Evolutionary conservation across 2,888 invertebrate genomes (phyloP).

Genomic region (Phaedon cochleariae): DNA sequence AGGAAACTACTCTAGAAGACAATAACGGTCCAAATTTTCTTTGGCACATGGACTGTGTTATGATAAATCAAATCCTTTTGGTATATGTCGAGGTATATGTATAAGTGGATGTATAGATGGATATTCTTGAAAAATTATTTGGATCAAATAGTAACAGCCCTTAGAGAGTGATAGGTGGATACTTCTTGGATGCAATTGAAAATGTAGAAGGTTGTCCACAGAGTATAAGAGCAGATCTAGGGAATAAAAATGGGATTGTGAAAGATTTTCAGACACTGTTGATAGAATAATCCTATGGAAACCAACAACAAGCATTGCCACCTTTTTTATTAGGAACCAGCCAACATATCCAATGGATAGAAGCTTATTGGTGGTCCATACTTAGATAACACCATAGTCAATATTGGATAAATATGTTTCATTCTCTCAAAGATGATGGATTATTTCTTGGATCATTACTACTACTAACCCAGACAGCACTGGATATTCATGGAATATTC

Average conservation of each 20-base stretch:
- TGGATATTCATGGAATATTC: too few relatives aligned
- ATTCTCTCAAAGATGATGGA: slow-evolving; percentile 18
- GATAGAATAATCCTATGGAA: not conserved
- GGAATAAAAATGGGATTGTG: slow-evolving; percentile 29
- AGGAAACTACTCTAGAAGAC: slow-evolving; percentile 17
- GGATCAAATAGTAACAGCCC: slow-evolving; percentile 21
- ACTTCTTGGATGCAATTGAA: slow-evolving; percentile 20
- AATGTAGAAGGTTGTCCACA: slow-evolving; percentile 17
- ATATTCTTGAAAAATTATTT: slow-evolving; percentile 29
- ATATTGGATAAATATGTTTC: slow-evolving; percentile 23
- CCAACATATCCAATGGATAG: not conserved
- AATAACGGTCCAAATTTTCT: slow-evolving; percentile 31
- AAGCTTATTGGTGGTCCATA: slow-evolving; percentile 19
- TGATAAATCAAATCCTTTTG: slow-evolving; percentile 32
- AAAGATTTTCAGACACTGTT: slow-evolving; percentile 20
- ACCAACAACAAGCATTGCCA: not conserved
- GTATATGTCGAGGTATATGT: slow-evolving; percentile 26
- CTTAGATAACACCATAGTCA: slow-evolving; percentile 14
- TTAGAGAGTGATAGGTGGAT: slow-evolving; percentile 21
- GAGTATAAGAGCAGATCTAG: slow-evolving; percentile 23
- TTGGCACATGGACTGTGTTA: slow-evolving; percentile 33
- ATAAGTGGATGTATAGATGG: slow-evolving; percentile 33
- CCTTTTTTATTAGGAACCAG: not conserved
- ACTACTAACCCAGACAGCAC: too few relatives aligned
- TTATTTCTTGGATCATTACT: not conserved